Percentiles rank a stretch among this genome's conserved stretches.
Evolutionary conservation across 2,113 vertebrate species (phyloP).

Genomic region (Spea bombifrons): DNA sequence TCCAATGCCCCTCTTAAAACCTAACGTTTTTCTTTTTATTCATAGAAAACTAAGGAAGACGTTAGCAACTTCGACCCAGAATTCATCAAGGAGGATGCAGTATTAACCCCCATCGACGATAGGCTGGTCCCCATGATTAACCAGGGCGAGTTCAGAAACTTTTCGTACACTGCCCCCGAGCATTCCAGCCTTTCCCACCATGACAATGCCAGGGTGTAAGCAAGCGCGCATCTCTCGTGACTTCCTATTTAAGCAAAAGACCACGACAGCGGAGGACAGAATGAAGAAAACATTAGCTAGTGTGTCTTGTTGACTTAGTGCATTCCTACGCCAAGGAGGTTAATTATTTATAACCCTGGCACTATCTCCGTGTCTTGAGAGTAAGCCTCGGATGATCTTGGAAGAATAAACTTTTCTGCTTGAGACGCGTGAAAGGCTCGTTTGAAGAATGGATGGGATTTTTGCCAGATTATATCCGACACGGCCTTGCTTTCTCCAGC

Average conservation of each 20-base stretch:
- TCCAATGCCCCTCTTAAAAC: too few species aligned
- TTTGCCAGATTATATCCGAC: constrained; percentile 1
- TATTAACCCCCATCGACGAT: constrained; percentile 90
- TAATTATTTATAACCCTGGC: constrained; percentile 18
- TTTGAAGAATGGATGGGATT: neutral
- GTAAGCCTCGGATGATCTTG: neutral
- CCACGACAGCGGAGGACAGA: constrained; percentile 32
- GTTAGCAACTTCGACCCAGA: constrained; percentile 99
- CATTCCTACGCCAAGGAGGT: neutral
- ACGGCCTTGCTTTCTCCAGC: constrained; percentile 9
- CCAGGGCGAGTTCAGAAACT: constrained; percentile 92
- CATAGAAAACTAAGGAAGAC: constrained; percentile 89
- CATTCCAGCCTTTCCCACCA: constrained; percentile 36
- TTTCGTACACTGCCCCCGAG: constrained; percentile 88
- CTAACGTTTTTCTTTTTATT: constrained; percentile 51
- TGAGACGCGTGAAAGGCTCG: constrained; percentile 14
- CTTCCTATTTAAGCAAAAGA: constrained; percentile 51
- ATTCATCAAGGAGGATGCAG: constrained; percentile 92
- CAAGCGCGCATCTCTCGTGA: constrained; percentile 42
- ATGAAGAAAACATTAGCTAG: neutral
- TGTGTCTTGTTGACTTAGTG: constrained; percentile 1
- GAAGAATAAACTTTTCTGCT: neutral
- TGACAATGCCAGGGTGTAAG: constrained; percentile 40
- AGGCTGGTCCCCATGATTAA: constrained; percentile 82
- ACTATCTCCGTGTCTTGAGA: constrained; percentile 1